Base-by-base conservation (phyloP, 1,140 invertebrate genomes). In the Bactericera cockerelli region DNA sequence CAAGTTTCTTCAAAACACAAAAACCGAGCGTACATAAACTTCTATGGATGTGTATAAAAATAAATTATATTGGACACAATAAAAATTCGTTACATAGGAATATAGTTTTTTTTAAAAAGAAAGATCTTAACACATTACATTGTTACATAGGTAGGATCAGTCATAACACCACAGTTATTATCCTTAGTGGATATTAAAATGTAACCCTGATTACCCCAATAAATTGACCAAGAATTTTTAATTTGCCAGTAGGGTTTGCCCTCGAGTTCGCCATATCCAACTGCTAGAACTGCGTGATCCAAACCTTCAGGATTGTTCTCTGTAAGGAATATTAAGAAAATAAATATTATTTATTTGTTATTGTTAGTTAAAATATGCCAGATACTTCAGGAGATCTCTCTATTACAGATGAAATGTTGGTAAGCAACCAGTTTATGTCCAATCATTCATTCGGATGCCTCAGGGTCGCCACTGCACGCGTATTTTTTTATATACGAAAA, bases 121-220 rank as follows among this genome's bases (percentile, higher is more conserved):
- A n/a, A n/a, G n/a, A n/a, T n/a, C n/a, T n/a, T n/a, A n/a, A n/a
- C n/a, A n/a, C n/a, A n/a, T 63, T 72, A 78, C 70, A 84, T 81
- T 59, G 78, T 78, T 28, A 91, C 89, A 71, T 90, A 95, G 26
- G 90, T 93, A 14, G 92, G 82, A 26, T 79, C 76, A 26, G 87
- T 86, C 67, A 88, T 81, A 2, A 95, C 89, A 13, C 93, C 93
- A 67, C 92, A 95, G 70, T 93, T 93, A 71, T 96, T 93, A 64
- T 94, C 77, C 62, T 83, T 81, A 26, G 84, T 81, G 1, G 87
- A 80, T 82, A 96, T 94, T 1, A 94, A 76, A 25, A 94, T 81
- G 66, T 95, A 96, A 1, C 88, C 87, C 71, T 94, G 89, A 68
- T 94, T 93, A 16, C 92, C 93, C 91, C 92, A 96, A 67, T 93